Evolutionary conservation across 2,113 vertebrate species (phyloP).

Genomic region (Fulmarus glacialis): DNA sequence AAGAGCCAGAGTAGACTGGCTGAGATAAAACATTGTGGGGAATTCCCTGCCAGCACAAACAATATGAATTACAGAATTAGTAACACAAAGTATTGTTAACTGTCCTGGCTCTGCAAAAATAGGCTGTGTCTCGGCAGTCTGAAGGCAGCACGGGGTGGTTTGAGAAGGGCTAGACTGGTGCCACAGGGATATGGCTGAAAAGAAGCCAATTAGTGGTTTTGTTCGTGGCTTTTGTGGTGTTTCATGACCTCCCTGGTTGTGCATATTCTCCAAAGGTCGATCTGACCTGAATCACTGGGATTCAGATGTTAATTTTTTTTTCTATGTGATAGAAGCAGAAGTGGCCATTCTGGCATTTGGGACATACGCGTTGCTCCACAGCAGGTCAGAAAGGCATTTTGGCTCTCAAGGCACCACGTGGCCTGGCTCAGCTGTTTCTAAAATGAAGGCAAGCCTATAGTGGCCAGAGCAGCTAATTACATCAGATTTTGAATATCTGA

Average conservation of each 20-base stretch:
- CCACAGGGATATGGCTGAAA: background rate
- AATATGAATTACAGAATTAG: slow-evolving; percentile 61
- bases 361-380: fast-evolving
- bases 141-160: background rate
- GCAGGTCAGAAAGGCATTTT: background rate
- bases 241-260: background rate
- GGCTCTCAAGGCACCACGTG: background rate
- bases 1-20: slow-evolving; percentile 36
- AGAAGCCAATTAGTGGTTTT: slow-evolving; percentile 32
- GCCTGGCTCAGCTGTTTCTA: background rate
- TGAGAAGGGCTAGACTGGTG: background rate
- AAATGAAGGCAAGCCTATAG: background rate
- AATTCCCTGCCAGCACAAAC: slow-evolving; percentile 56
- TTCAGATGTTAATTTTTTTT: background rate
- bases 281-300: background rate
- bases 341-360: background rate
- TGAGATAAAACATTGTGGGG: slow-evolving; percentile 42
- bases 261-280: background rate
- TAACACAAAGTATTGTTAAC: slow-evolving; percentile 43
- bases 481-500: background rate
- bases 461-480: background rate
- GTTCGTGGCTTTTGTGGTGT: background rate
- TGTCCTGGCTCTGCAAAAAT: slow-evolving; percentile 30
- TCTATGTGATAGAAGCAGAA: fast-evolving
- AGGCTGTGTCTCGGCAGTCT: slow-evolving; percentile 1